Evolutionary conservation across 2,113 vertebrate genomes (phyloP).

Genomic region (Falcunculus frontatus): DNA sequence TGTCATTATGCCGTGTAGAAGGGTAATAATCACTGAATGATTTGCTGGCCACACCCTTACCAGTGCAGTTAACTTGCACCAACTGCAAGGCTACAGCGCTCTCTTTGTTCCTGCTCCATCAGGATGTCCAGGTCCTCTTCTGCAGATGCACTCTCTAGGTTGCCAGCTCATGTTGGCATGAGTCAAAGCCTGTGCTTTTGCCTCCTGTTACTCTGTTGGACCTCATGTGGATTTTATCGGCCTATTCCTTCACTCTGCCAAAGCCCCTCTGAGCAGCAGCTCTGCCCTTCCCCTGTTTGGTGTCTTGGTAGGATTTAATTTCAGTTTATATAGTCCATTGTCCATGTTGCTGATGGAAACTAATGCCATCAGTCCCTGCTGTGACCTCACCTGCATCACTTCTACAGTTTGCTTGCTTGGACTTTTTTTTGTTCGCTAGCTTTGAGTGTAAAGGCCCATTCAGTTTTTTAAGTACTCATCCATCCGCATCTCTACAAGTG

Average conservation of each 20-base stretch:
- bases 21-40: neutral
- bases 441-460: neutral
- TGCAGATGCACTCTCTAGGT: neutral
- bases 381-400: neutral
- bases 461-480: neutral
- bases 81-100: neutral
- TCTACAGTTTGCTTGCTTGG: neutral
- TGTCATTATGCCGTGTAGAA: rapidly evolving
- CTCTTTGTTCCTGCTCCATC: neutral
- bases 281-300: neutral
- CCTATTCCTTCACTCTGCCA: neutral
- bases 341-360: neutral
- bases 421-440: neutral
- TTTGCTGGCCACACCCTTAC: neutral
- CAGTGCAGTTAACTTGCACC: neutral
- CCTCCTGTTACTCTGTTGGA: neutral
- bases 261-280: neutral
- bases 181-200: neutral
- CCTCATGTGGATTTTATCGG: neutral
- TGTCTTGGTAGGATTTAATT: neutral
- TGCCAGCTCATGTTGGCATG: rapidly evolving
- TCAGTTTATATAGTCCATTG: neutral
- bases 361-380: neutral
- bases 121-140: neutral
- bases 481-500: neutral